These are phyloP conservation scores for Hetaerina americana DNA, from an alignment of 1,140 invertebrate species.

Conservation along the genomic window DNA sequence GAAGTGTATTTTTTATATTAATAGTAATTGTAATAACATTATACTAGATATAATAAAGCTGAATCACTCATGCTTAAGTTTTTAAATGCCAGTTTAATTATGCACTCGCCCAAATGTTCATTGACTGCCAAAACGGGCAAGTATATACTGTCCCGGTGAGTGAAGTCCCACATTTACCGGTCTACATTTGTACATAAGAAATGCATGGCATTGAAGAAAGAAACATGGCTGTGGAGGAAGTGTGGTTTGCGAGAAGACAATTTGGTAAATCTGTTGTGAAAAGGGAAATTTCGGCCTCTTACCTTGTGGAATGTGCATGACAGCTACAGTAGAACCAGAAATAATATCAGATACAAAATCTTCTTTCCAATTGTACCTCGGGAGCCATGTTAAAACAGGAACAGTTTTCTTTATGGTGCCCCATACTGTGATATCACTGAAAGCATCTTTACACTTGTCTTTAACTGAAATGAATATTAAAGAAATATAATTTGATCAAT, in stretches of 20 bases:
- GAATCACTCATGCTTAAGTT: no score
- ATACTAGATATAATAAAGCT: no score
- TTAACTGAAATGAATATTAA: background rate
- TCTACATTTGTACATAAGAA: slow-evolving; percentile 80
- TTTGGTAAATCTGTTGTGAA: slow-evolving; percentile 86
- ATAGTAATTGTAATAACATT: no score
- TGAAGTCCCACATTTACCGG: no score
- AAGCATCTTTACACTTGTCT: background rate
- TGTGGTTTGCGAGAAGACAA: slow-evolving; percentile 72
- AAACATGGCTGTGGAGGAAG: slow-evolving; percentile 91
- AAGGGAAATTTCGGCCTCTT: slow-evolving; percentile 37
- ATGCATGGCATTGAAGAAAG: no score
- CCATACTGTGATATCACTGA: background rate
- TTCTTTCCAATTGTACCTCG: slow-evolving; percentile 48
- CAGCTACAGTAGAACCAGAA: slow-evolving; percentile 73
- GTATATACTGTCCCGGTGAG: no score
- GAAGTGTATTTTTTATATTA: no score
- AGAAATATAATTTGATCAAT: no score
- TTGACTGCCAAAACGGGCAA: no score
- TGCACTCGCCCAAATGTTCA: no score
- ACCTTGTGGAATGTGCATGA: slow-evolving; percentile 91
- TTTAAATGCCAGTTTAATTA: no score
- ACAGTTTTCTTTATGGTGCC: slow-evolving; percentile 21
- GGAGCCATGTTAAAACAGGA: slow-evolving; percentile 55
- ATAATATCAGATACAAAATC: slow-evolving; percentile 53